Evolutionary conservation across 2,888 invertebrate species (phyloP).

Genomic region (Drosophila differens): DNA sequence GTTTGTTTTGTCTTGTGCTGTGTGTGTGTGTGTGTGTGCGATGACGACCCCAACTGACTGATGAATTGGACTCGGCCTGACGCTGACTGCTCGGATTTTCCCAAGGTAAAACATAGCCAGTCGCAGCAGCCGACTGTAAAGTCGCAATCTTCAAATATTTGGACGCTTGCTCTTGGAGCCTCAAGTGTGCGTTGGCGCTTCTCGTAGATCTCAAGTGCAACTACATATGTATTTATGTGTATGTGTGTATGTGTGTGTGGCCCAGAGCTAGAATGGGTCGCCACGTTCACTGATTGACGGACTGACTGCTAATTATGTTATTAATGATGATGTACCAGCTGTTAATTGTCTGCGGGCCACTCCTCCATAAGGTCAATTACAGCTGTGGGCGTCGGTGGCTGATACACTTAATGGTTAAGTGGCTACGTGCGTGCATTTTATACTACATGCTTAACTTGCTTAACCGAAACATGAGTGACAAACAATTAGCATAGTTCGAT

Average conservation of each 20-base stretch:
- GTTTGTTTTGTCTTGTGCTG: conserved; percentile 27
- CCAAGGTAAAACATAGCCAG: conserved; percentile 65
- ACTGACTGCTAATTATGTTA: conserved; percentile 44
- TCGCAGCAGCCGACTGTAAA: conserved; percentile 3
- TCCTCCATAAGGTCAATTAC: conserved; percentile 39
- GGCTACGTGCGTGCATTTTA: conserved; percentile 64
- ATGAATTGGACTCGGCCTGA: conserved; percentile 49
- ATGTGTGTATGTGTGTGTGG: conserved; percentile 12
- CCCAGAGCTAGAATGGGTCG: conserved; percentile 62
- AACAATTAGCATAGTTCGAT: conserved; percentile 68
- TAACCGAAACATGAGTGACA: conserved; percentile 60
- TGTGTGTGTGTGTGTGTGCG: conserved; percentile 8
- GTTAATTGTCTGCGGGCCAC: conserved; percentile 30
- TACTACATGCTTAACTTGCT: conserved; percentile 62
- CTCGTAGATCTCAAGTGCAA: conserved; percentile 30
- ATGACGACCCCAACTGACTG: conserved; percentile 44
- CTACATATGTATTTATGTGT: background rate
- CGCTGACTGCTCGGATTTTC: conserved; percentile 78
- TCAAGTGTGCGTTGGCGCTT: conserved; percentile 49
- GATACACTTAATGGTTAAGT: conserved; percentile 57
- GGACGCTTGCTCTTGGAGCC: conserved; percentile 29
- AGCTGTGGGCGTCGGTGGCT: conserved; percentile 57
- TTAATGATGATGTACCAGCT: conserved; percentile 41
- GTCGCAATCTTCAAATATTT: conserved; percentile 47
- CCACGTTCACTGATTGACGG: conserved; percentile 13